These are phyloP conservation scores for Phlogophora meticulosa DNA, from an alignment of 2,888 invertebrate genomes.

Conservation along the genomic window DNA sequence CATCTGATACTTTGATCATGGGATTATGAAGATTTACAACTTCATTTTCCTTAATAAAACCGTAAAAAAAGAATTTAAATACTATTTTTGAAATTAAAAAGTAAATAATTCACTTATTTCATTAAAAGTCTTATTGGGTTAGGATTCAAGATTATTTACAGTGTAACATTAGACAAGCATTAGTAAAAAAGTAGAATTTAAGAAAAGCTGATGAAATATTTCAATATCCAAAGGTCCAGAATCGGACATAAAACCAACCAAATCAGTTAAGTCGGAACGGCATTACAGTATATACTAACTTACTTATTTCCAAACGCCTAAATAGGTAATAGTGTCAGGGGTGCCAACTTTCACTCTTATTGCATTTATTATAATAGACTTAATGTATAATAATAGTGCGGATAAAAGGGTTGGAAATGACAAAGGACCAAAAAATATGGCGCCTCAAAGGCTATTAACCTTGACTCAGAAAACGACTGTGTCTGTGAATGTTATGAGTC, in stretches of 20 bases:
- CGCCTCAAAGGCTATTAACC: slow-evolving; percentile 25
- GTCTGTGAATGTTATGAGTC: slow-evolving; percentile 25
- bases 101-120: no score
- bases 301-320: not conserved
- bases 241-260: not conserved
- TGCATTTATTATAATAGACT: not conserved
- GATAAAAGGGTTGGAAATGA: slow-evolving; percentile 20
- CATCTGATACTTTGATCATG: not conserved
- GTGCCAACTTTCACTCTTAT: slow-evolving; percentile 1
- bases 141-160: no score
- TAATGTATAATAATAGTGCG: not conserved
- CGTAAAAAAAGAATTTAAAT: no score
- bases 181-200: no score
- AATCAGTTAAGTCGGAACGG: not conserved
- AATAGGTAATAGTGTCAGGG: not conserved
- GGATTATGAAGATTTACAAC: not conserved
- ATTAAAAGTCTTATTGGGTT: no score
- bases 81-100: no score
- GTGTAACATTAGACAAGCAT: no score
- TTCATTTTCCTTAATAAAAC: not conserved
- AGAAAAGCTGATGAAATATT: no score
- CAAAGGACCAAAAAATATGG: slow-evolving; percentile 21
- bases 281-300: not conserved
- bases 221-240: not conserved
- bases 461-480: slow-evolving; percentile 22